phyloP scores from a whole-genome alignment of 2,888 invertebrate genomes.

The Melieria picta region DNA sequence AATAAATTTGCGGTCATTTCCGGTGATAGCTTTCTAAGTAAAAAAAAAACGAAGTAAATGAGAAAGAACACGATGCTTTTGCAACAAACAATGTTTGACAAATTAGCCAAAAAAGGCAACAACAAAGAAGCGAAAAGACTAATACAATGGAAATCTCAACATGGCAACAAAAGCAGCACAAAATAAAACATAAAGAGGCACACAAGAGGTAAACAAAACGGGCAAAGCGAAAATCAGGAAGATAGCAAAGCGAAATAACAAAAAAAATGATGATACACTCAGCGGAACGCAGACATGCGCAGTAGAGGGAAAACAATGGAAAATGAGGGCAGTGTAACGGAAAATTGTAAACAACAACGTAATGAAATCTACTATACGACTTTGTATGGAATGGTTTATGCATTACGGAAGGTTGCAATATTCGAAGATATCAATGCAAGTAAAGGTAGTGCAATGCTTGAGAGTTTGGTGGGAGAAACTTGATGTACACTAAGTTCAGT shows the following conservation, averaged over 20 bases:
- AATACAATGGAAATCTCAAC: no score
- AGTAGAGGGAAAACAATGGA: not conserved
- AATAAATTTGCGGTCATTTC: slow-evolving; percentile 25
- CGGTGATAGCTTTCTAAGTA: slow-evolving; percentile 4
- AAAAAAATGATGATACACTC: not conserved
- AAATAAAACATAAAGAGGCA: not conserved
- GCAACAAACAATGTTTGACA: slow-evolving; percentile 5
- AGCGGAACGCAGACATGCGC: not conserved
- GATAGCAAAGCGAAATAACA: not conserved
- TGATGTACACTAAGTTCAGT: no score
- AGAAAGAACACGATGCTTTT: slow-evolving; percentile 1
- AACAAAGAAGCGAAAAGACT: no score
- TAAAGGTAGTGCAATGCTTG: no score
- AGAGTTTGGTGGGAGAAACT: no score
- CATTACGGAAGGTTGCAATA: no score
- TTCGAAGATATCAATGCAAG: no score
- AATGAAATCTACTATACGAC: not conserved
- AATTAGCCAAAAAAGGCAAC: not conserved
- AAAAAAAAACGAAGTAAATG: slow-evolving; percentile 17
- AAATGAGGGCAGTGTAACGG: not conserved
- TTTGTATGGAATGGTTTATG: no score
- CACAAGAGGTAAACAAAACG: not conserved
- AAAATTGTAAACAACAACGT: not conserved
- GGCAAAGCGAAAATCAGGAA: not conserved
- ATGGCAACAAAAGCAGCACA: not conserved